A percentile compares a stretch with the other conserved stretches of the same genome.
Conservation (phyloP, 2,888 invertebrate species). For the Elysia crispata region DNA sequence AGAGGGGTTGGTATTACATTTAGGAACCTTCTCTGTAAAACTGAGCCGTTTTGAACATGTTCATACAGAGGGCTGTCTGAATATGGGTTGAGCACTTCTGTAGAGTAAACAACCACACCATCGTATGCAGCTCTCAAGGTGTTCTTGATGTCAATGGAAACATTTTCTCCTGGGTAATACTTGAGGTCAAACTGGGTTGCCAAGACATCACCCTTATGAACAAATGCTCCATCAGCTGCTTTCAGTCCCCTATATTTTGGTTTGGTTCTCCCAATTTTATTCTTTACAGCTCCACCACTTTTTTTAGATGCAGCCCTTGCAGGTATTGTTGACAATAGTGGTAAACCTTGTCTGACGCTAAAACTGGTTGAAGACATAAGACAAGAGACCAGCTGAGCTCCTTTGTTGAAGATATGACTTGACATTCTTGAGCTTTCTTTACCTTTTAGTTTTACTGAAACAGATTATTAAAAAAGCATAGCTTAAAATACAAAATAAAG, state of each 20-base stretch:
- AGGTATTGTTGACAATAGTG: conserved; percentile 26
- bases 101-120: conserved; percentile 88
- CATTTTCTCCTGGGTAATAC: conserved; percentile 76
- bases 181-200: conserved; percentile 70
- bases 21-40: conserved; percentile 88
- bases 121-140: conserved; percentile 86
- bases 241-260: conserved; percentile 67
- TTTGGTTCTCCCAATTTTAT: conserved; percentile 59
- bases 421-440: no score
- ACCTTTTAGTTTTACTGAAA: no score
- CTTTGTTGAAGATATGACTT: no score
- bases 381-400: no score
- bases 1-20: conserved; percentile 89
- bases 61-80: conserved; percentile 87
- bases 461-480: no score
- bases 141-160: conserved; percentile 82
- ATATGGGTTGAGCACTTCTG: conserved; percentile 88
- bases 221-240: conserved; percentile 71
- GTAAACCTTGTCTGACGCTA: not conserved
- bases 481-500: no score
- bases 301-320: conserved; percentile 63
- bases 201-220: conserved; percentile 72
- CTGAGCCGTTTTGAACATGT: conserved; percentile 81
- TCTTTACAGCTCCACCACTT: conserved; percentile 60
- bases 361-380: no score